Evolutionary conservation across 2,797 vertebrate species (phyloP), one percentile per base, ranked within the genome.

Genomic region (Cetoscarus ocellatus): DNA sequence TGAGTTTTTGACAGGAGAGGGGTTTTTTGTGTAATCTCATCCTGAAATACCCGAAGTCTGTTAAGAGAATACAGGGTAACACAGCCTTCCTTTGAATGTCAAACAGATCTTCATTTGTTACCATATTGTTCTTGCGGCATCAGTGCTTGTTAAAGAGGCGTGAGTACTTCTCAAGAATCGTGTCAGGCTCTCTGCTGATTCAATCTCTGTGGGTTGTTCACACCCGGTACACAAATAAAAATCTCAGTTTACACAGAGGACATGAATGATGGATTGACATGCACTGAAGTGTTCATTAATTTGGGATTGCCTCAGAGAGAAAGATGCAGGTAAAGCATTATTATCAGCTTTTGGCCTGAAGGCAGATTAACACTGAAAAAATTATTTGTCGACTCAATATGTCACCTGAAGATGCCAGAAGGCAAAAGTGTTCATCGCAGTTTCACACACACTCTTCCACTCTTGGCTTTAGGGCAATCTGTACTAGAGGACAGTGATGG

Each of bases 141-240:
- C 10, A 7, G 11, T 1, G 9, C 5, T 51, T 57, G 27, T 35
- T 50, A 44, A 44, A 36, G 10, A 43, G 18, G 19, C 7, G 13
- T 51, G 8, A 57, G 40, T 17, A n/a, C 12, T 38, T 36, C 49
- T 27, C 9, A 19, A 48, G n/a, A 27, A 15, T 34, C 3, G 5
- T 61, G 17, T 18, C 6, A 10, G 11, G 38, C 44, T 38, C 39
- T 4, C 36, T 40, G 13, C 10, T 52, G 17, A 61, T 61, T 61
- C 12, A 50, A 15, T 3, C 10, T 39, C 19, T 49, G 44, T 18
- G 14, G n/a, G 13, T 57, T 66, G 27, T 51, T 67, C 34, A 59
- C 39, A 45, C 58, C 53, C 50, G 40, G 40, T 39, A 35, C 19
- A 60, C 27, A 64, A 61, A 69, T 57, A 35, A 47, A 9, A 45